phyloP scores from a whole-genome alignment of 1,140 invertebrate genomes.

The Druon quercuslanigerum region DNA sequence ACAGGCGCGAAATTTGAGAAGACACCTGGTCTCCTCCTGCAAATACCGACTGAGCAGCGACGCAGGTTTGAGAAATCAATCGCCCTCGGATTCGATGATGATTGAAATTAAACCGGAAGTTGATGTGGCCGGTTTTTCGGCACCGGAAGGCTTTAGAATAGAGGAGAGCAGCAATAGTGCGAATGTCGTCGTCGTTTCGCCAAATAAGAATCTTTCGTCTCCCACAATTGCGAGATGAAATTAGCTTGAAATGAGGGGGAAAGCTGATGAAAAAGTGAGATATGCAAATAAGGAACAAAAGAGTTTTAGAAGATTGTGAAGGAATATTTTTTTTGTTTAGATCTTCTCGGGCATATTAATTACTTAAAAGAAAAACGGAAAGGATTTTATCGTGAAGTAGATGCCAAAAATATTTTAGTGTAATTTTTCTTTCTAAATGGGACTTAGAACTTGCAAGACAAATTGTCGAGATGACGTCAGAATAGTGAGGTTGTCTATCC shows the following conservation, averaged over 20 bases:
- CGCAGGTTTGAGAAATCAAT: constrained; percentile 35
- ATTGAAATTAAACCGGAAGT: constrained; percentile 70
- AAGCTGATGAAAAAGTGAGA: no score
- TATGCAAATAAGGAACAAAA: no score
- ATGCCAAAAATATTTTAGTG: no score
- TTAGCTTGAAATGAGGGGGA: constrained; percentile 31
- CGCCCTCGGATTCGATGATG: constrained; percentile 57
- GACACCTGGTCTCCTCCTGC: constrained; percentile 76
- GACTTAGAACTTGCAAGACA: no score
- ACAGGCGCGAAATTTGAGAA: constrained; percentile 77
- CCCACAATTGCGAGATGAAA: constrained; percentile 71
- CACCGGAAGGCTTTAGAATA: constrained; percentile 35
- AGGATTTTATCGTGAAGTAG: no score
- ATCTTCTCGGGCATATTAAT: no score
- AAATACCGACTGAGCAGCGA: constrained; percentile 66
- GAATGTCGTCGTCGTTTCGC: constrained; percentile 68
- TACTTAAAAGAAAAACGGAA: no score
- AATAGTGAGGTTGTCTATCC: no score
- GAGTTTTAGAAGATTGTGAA: no score
- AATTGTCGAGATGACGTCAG: no score
- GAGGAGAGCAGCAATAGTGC: constrained; percentile 66
- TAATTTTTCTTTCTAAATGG: no score
- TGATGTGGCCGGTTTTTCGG: constrained; percentile 52
- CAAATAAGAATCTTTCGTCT: constrained; percentile 65
- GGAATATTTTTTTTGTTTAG: no score